phyloP scores from a whole-genome alignment of 2,797 vertebrate species.

The Pipistrellus kuhlii region DNA sequence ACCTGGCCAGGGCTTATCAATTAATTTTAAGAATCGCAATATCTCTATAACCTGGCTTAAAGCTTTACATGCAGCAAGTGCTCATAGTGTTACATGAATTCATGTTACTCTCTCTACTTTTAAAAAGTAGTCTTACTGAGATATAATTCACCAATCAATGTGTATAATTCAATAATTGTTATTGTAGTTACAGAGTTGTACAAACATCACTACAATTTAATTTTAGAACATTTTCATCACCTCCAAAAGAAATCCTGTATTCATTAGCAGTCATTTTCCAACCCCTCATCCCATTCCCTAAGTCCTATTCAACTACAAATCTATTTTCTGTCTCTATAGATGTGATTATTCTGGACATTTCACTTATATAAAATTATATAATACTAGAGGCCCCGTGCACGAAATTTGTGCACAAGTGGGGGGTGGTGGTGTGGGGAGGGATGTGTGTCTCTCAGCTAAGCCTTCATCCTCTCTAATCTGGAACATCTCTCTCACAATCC shows the following conservation, averaged over 20 bases:
- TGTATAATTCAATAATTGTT: not conserved
- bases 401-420: no score
- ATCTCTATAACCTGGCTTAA: slow-evolving; percentile 10
- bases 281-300: not conserved
- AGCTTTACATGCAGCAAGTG: not conserved
- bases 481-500: no score
- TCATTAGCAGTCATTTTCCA: not conserved
- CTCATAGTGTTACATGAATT: slow-evolving; percentile 16
- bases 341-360: not conserved
- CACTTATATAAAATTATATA: not conserved
- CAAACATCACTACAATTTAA: not conserved
- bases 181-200: not conserved
- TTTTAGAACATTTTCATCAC: slow-evolving; percentile 31
- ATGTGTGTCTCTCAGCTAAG: no score
- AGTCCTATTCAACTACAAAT: not conserved
- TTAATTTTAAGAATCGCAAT: not conserved
- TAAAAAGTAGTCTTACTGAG: not conserved
- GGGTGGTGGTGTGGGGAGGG: no score
- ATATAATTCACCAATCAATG: slow-evolving; percentile 29
- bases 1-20: not conserved
- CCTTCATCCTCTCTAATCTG: no score
- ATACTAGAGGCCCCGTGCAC: not conserved
- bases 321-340: not conserved
- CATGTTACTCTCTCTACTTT: not conserved
- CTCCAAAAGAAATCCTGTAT: not conserved